Conservation (phyloP, 2,888 invertebrate genomes). For the Euclidia mi region DNA sequence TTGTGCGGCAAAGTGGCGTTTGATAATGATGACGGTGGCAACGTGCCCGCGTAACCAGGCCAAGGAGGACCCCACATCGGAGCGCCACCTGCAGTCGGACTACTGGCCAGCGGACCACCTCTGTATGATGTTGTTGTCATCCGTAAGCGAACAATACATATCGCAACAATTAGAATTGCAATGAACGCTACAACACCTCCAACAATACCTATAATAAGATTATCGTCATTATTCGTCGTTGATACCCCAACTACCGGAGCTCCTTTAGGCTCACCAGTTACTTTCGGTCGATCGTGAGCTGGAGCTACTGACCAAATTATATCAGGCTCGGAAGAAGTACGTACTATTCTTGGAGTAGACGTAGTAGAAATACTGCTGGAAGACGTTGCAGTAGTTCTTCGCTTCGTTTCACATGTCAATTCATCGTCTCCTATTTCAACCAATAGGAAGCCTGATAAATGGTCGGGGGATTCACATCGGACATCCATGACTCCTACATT, state of each 20-base stretch:
- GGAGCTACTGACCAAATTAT: conserved; percentile 97
- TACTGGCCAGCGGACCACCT: conserved; percentile 92
- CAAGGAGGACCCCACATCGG: conserved; percentile 90
- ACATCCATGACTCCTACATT: conserved; percentile 91
- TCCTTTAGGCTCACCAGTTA: conserved; percentile 90
- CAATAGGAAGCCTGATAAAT: conserved; percentile 92
- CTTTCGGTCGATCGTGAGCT: conserved; percentile 90
- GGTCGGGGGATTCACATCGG: conserved; percentile 92
- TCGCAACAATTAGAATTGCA: conserved; percentile 96
- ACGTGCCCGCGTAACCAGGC: conserved; percentile 90
- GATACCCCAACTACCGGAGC: conserved; percentile 89
- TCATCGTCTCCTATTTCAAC: conserved; percentile 95
- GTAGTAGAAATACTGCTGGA: conserved; percentile 84
- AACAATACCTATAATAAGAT: conserved; percentile 98
- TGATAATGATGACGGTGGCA: conserved; percentile 90
- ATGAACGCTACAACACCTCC: conserved; percentile 98
- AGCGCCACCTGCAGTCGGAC: conserved; percentile 90
- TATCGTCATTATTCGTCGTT: conserved; percentile 95
- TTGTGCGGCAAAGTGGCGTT: conserved; percentile 93
- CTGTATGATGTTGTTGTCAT: conserved; percentile 92
- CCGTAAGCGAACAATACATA: conserved; percentile 95
- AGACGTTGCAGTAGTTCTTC: conserved; percentile 85
- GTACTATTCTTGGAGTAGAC: conserved; percentile 86
- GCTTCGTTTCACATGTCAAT: conserved; percentile 93
- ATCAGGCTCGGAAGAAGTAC: conserved; percentile 94